Base-by-base conservation (phyloP, 2,888 invertebrate genomes). In the Microctonus aethiopoides region DNA sequence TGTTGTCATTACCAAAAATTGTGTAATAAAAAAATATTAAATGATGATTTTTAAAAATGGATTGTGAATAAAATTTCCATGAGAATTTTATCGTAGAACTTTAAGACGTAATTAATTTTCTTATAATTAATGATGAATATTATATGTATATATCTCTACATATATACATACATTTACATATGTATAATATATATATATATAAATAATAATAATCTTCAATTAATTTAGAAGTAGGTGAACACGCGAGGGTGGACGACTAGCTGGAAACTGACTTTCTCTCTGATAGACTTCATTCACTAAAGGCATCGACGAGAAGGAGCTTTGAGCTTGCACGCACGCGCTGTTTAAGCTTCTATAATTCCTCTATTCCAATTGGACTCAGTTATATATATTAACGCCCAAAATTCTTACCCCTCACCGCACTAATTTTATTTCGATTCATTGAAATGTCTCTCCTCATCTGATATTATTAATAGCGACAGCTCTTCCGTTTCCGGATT, bases 231-330 rank as follows among this genome's bases (percentile, higher is more conserved):
- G 74, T 71, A 77, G 75, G 74, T 77, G 22, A 54, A 24, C 32
- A 56, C 73, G 75, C 75, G 78, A 80, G 76, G 79, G 78, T 76
- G 78, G 79, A 79, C 76, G 81, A 76, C 77, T 78, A 77, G 78
- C 78, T 80, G 78, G 77, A 77, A 80, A 83, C 83, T 83, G 81
- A 78, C 79, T 79, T 77, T 62, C 46, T 67, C 68, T 74, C 72
- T 61, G n/a, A n/a, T n/a, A 60, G 70, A 66, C 79, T 82, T 83
- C 83, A 83, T 83, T 83, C 83, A 83, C 79, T 81, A 83, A 46
- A 81, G 83, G 80, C 81, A 80, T 79, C 77, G 78, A 79, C 77
- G 79, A 78, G 71, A 77, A 29, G 77, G 63, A 70, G 68, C 67
- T 52, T 59, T 51, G 20, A 10, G 36, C 57, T 71, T 77, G 80